phyloP scores from a whole-genome alignment of 2,888 invertebrate species.

The Euphydryas editha region DNA sequence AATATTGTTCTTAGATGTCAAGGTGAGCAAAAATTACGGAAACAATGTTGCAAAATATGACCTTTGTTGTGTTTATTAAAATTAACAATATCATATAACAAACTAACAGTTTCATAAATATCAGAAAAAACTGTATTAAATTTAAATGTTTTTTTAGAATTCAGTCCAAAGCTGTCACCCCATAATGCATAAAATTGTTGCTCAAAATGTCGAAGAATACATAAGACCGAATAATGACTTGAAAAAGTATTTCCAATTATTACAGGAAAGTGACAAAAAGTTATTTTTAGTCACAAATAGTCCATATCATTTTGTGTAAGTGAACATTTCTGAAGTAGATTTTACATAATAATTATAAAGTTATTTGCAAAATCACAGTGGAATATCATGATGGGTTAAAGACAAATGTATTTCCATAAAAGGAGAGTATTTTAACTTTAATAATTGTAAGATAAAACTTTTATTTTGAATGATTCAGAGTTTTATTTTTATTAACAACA shows the following conservation, averaged over 20 bases:
- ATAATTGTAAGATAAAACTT: not conserved
- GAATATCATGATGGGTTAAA: not conserved
- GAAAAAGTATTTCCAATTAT: constrained; percentile 88
- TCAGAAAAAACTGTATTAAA: not conserved
- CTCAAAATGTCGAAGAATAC: constrained; percentile 90
- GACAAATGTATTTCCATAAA: too few relatives aligned
- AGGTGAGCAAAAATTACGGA: constrained; percentile 79
- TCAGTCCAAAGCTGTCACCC: constrained; percentile 95
- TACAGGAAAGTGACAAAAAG: constrained; percentile 90
- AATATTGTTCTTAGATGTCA: constrained; percentile 96
- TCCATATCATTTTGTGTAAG: constrained; percentile 97
- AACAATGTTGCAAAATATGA: too few relatives aligned
- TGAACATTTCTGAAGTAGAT: constrained; percentile 41
- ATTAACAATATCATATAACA: too few relatives aligned
- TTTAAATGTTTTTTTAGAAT: constrained; percentile 82
- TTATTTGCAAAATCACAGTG: not conserved
- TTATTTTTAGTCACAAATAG: constrained; percentile 98
- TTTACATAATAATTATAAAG: not conserved
- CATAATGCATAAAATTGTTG: constrained; percentile 95
- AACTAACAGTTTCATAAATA: not conserved
- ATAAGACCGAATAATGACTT: constrained; percentile 90
- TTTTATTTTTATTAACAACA: too few relatives aligned
- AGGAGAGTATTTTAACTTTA: too few relatives aligned
- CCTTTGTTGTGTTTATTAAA: too few relatives aligned
- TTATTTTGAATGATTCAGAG: too few relatives aligned